Percentiles rank a stretch among this genome's conserved stretches.
These are phyloP conservation scores for Meloidogyne exigua DNA, from an alignment of 1,140 invertebrate species.

Conservation along the genomic window DNA sequence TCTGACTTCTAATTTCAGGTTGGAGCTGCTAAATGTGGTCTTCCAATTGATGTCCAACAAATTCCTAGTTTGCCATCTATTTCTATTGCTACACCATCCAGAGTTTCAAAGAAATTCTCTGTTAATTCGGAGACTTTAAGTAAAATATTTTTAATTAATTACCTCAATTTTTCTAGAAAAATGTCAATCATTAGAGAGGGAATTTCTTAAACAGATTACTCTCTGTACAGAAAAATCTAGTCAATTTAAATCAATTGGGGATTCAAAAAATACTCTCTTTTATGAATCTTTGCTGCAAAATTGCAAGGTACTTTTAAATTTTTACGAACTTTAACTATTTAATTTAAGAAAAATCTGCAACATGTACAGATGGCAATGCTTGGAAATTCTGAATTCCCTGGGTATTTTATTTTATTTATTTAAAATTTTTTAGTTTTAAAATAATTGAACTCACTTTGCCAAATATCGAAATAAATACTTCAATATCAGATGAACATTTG, in stretches of 20 bases:
- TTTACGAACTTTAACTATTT: not conserved
- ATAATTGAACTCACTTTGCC: slow-evolving; percentile 32
- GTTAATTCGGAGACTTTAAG: slow-evolving; percentile 10
- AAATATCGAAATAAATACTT: slow-evolving; percentile 32
- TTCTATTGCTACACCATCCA: not conserved
- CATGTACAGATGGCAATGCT: slow-evolving; percentile 8
- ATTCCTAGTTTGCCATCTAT: slow-evolving; percentile 22
- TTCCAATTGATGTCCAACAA: slow-evolving; percentile 29
- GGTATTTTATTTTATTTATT: not conserved
- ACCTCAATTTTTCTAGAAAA: not conserved
- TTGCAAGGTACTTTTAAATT: not conserved
- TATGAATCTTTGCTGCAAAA: slow-evolving; percentile 30
- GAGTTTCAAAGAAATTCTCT: not conserved
- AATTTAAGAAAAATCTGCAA: slow-evolving; percentile 17
- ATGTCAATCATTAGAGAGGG: slow-evolving; percentile 18
- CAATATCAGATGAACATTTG: slow-evolving; percentile 32
- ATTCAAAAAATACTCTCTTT: slow-evolving; percentile 27
- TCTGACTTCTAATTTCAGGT: slow-evolving; percentile 7
- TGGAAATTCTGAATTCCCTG: slow-evolving; percentile 7
- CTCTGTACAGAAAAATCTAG: slow-evolving; percentile 19
- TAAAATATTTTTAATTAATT: slow-evolving; percentile 12
- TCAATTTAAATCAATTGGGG: slow-evolving; percentile 34
- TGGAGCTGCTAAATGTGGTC: slow-evolving; percentile 31
- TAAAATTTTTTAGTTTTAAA: slow-evolving; percentile 23
- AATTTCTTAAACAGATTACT: slow-evolving; percentile 28